Evolutionary conservation across 1,140 invertebrate genomes (phyloP), one percentile per base, ranked within the genome.

Genomic region (Pollicipes pollicipes): DNA sequence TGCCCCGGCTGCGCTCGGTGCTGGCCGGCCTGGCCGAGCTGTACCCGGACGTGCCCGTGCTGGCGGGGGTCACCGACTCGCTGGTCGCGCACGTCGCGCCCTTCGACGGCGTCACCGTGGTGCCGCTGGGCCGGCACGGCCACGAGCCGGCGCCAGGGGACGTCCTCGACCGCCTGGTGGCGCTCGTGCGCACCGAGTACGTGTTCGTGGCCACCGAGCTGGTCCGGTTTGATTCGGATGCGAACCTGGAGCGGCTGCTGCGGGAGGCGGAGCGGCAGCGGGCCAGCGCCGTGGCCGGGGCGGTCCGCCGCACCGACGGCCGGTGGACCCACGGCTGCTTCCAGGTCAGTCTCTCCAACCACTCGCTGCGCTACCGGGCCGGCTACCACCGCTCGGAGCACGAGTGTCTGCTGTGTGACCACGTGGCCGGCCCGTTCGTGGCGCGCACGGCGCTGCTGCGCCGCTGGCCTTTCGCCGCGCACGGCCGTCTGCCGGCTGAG

Each of bases 261-360:
- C 72, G 72, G 72, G 72, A 70, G 72, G 72, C 72, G 4, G 72
- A 73, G 68, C 72, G 72, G 72, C 35, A 67, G 27, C 69, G 70
- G 29, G 72, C 72, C 45, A 70, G 70, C 70, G 72, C 72, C 24
- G 72, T 71, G 32, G 70, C 70, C 10, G 72, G 72, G 8, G 70
- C 72, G 0, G 68, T 67, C 21, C 30, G 70, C 45, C 70, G 72
- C 16, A 37, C 31, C 24, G 72, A 73, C 64, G 72, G 72, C 3
- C 70, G 72, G 30, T 73, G 72, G 72, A 30, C 70, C 30, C 66
- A 66, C 37, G 72, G 72, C 6, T 73, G 72, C 35, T 30, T 73
- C 16, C 72, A 73, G 64, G 63, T 69, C 2, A 24, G 68, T n/a
- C 66, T 70, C 21, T 45, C 29, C 26, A 58, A 63, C 16, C 69